A percentile compares a stretch with the other conserved stretches of the same genome.
These are phyloP conservation scores for Coelopa frigida DNA, from an alignment of 1,140 invertebrate genomes.

Conservation along the genomic window DNA sequence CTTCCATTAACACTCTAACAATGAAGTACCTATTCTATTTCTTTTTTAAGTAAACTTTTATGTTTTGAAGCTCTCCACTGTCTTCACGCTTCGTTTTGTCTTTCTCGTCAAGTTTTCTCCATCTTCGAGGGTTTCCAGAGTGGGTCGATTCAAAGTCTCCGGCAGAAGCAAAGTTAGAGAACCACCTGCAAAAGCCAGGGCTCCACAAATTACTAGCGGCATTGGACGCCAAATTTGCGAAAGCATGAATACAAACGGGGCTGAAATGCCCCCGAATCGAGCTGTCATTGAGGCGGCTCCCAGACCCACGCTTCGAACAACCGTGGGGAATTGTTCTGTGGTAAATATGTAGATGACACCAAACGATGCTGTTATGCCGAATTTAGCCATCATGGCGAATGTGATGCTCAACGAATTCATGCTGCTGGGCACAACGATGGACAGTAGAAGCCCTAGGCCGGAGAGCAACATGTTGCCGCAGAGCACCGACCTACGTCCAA, in stretches of 20 bases:
- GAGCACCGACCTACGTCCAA: conserved; percentile 62
- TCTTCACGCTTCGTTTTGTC: too few species aligned
- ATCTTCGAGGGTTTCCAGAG: conserved; percentile 68
- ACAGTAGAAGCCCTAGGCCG: conserved; percentile 55
- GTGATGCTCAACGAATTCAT: conserved; percentile 56
- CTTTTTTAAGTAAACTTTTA: too few species aligned
- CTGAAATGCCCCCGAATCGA: conserved; percentile 67
- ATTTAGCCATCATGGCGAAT: conserved; percentile 75
- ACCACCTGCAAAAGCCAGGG: conserved; percentile 57
- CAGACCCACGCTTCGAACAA: conserved; percentile 70
- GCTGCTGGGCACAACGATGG: conserved; percentile 53
- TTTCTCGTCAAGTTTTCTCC: conserved; percentile 66
- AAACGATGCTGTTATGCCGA: conserved; percentile 74
- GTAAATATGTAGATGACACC: conserved; percentile 76
- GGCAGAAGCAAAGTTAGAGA: conserved; percentile 62
- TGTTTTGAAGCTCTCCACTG: too few species aligned
- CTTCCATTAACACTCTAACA: too few species aligned
- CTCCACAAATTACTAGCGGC: conserved; percentile 67
- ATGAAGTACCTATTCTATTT: too few species aligned
- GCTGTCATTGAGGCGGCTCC: conserved; percentile 72
- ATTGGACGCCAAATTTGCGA: conserved; percentile 61
- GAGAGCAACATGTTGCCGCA: conserved; percentile 64
- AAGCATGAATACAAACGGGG: conserved; percentile 64
- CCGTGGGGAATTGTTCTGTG: conserved; percentile 77
- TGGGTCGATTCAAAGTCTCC: conserved; percentile 65